Conservation (phyloP, 1,140 invertebrate genomes). For the Lepidurus couesii region DNA sequence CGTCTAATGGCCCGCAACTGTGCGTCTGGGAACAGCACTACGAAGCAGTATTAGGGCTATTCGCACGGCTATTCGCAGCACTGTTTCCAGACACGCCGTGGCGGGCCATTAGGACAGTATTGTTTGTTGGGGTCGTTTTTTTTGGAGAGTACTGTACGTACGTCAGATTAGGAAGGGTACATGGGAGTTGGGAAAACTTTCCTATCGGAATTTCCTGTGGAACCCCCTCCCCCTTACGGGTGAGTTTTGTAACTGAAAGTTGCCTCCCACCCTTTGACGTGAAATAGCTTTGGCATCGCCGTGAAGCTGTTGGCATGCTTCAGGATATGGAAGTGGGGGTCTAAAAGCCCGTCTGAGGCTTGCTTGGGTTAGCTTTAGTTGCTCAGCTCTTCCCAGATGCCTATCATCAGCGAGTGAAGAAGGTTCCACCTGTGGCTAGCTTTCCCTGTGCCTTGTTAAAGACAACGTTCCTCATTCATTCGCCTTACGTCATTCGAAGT, state of each 20-base stretch:
- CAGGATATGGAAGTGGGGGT: background rate
- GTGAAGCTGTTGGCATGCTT: conserved; percentile 3
- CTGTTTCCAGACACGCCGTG: no score
- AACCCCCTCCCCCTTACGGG: background rate
- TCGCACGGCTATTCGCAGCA: no score
- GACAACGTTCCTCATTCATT: background rate
- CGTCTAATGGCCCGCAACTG: no score
- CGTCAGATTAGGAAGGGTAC: no score
- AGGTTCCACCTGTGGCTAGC: background rate
- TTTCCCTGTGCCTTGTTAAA: background rate
- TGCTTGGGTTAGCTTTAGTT: background rate
- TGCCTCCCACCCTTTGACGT: background rate
- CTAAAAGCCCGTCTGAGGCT: background rate
- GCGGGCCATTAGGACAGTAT: no score
- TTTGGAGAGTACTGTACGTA: no score
- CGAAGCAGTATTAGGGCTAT: no score
- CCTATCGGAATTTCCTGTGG: background rate
- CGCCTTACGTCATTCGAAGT: background rate
- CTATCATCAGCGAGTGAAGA: conserved; percentile 13
- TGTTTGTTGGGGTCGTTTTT: no score
- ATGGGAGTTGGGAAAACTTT: background rate
- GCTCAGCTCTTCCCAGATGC: background rate
- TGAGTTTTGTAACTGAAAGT: background rate
- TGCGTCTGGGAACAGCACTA: no score
- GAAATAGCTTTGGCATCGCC: background rate